Conservation (phyloP, 1,140 invertebrate species). For the Drosophila novamexicana region DNA sequence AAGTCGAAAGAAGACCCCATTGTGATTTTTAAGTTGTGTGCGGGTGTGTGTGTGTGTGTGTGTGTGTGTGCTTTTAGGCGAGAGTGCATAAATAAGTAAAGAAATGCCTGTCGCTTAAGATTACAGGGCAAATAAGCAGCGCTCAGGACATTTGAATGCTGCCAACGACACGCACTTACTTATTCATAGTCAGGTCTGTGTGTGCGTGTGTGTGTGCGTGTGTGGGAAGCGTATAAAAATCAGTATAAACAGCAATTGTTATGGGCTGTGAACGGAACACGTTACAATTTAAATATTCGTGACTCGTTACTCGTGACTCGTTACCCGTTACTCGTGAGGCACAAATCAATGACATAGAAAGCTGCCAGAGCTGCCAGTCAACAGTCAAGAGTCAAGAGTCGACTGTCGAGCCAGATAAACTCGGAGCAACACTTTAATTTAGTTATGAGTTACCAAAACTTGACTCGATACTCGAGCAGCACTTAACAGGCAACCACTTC, state of each 20-base stretch:
- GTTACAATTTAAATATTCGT: conserved; percentile 16
- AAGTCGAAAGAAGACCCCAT: conserved; percentile 73
- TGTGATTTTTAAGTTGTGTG: conserved; percentile 80
- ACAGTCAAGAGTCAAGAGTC: conserved; percentile 10
- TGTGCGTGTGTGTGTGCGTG: neutral
- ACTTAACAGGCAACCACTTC: conserved; percentile 17
- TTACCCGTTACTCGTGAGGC: neutral
- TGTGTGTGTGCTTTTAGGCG: conserved; percentile 31
- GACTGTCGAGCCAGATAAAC: neutral
- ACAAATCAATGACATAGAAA: conserved; percentile 51
- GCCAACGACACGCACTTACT: conserved; percentile 71
- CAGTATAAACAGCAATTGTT: conserved; percentile 82
- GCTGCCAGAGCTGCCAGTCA: conserved; percentile 25
- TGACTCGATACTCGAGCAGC: conserved; percentile 32
- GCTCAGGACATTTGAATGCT: conserved; percentile 75
- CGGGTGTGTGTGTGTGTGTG: conserved; percentile 6
- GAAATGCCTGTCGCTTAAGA: conserved; percentile 83
- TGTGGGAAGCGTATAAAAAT: conserved; percentile 64
- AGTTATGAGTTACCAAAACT: conserved; percentile 48
- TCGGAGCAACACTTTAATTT: conserved; percentile 52
- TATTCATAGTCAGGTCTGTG: conserved; percentile 78
- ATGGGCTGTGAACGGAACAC: conserved; percentile 72
- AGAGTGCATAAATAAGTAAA: conserved; percentile 82
- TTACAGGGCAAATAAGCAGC: conserved; percentile 79
- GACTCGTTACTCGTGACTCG: neutral